Base-by-base conservation (phyloP, 2,113 vertebrate species). In the Macheiramphus alcinus region DNA sequence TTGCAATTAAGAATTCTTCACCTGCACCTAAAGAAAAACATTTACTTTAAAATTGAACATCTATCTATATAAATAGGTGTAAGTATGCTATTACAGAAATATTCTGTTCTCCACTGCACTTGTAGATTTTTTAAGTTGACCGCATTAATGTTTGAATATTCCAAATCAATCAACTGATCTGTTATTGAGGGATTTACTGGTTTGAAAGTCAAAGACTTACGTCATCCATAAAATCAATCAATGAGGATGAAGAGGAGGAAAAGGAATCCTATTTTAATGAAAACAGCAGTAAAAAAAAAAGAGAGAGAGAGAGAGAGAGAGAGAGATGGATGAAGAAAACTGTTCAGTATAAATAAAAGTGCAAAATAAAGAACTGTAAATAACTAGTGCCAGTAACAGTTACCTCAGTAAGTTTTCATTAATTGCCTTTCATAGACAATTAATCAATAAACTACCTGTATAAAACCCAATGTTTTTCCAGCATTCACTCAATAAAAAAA, bases 171-270 rank as follows among this genome's bases (percentile, higher is more conserved):
- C 88, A 96, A 97, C 55, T 96, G 72, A 93, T 97, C 78, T 95
- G 75, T 80, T 96, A 96, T n/a, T 81, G 86, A 95, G 94, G 88
- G 85, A 90, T 98, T 95, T 97, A 98, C 96, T 98, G 94, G 88
- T 98, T 97, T 97, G 93, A 97, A 97, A 97, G 93, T 95, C 94
- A 98, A 97, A 96, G 98, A 99, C 99, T 99, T 99, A 99, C 98
- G 97, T 99, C 99, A 99, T 99, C 99, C 99, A 99, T 99, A 99
- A 99, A 99, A 98, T 99, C 99, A 99, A 99, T 98, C 99, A 99
- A 98, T 99, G 99, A 99, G 96, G 99, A 99, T 97, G 99, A 99
- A 94, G 99, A 99, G 95, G 99, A 99, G 94, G 99, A 99, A 98
- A 99, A 99, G 97, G 99, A 99, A 98, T 99, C 99, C 99, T 99